phyloP scores from a whole-genome alignment of 2,797 vertebrate genomes.

The Myripristis murdjan region DNA sequence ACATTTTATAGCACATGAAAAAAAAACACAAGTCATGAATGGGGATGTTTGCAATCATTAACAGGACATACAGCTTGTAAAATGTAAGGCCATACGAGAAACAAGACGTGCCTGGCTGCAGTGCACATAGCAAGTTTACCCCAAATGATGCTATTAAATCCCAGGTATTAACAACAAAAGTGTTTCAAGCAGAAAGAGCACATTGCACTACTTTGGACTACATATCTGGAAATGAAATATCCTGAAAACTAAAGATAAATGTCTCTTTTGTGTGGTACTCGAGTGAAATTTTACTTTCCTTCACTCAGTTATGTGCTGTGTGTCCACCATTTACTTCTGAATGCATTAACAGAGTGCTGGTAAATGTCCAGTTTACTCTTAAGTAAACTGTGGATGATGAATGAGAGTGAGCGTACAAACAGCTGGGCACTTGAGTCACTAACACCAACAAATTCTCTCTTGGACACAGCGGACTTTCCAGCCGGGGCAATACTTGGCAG shows the following conservation, averaged over 20 bases:
- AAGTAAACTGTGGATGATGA: constrained; percentile 21
- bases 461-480: constrained; percentile 8
- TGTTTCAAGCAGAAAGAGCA: constrained; percentile 69
- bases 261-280: constrained; percentile 38
- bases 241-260: constrained; percentile 35
- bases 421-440: constrained; percentile 30
- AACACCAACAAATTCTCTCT: not conserved
- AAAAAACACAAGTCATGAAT: constrained; percentile 33
- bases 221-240: constrained; percentile 51
- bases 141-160: constrained; percentile 73
- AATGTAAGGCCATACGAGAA: constrained; percentile 80
- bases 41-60: constrained; percentile 67
- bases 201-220: constrained; percentile 57
- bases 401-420: constrained; percentile 21
- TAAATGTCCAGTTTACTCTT: constrained; percentile 33
- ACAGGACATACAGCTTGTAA: constrained; percentile 69
- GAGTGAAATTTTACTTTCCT: constrained; percentile 38
- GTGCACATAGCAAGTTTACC: constrained; percentile 60
- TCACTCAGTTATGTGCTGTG: constrained; percentile 51
- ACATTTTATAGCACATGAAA: constrained; percentile 58
- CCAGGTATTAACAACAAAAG: constrained; percentile 63
- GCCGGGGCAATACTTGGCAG: constrained; percentile 27
- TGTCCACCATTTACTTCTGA: constrained; percentile 31
- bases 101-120: constrained; percentile 64
- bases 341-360: constrained; percentile 45